Conservation (phyloP, 2,797 vertebrate species). For the Mustela erminea region DNA sequence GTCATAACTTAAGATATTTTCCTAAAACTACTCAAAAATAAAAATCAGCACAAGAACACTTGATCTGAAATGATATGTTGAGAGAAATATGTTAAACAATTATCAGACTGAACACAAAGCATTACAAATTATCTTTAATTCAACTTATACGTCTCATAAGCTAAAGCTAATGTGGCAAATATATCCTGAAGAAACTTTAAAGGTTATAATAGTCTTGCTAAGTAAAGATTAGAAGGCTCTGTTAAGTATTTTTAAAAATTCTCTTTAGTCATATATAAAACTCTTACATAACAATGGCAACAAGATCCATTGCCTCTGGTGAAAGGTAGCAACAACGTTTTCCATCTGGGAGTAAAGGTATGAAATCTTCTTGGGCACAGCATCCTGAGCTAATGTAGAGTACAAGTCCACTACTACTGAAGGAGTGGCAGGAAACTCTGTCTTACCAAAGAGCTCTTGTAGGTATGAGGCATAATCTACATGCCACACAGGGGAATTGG, state of each 20-base stretch:
- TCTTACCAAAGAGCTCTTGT: background rate
- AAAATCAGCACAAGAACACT: background rate
- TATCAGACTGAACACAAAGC: background rate
- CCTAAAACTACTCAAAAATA: background rate
- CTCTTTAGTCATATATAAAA: background rate
- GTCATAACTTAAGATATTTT: background rate
- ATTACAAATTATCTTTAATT: too few relatives aligned
- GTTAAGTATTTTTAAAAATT: background rate
- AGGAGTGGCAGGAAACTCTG: background rate
- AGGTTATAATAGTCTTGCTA: background rate
- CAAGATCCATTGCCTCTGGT: background rate
- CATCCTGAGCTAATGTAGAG: background rate
- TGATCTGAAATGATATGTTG: background rate
- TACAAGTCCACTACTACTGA: background rate
- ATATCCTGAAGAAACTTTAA: too few relatives aligned
- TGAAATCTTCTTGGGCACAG: background rate
- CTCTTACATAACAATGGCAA: background rate
- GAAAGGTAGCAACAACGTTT: background rate
- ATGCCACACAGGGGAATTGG: rapidly evolving
- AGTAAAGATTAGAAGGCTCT: background rate
- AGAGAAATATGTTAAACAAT: background rate
- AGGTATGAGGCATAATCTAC: background rate
- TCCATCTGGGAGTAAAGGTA: background rate
- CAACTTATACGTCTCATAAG: too few relatives aligned
- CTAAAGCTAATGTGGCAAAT: too few relatives aligned